Evolutionary conservation across 2,113 vertebrate genomes (phyloP).

Genomic region (Montifringilla adamsi): DNA sequence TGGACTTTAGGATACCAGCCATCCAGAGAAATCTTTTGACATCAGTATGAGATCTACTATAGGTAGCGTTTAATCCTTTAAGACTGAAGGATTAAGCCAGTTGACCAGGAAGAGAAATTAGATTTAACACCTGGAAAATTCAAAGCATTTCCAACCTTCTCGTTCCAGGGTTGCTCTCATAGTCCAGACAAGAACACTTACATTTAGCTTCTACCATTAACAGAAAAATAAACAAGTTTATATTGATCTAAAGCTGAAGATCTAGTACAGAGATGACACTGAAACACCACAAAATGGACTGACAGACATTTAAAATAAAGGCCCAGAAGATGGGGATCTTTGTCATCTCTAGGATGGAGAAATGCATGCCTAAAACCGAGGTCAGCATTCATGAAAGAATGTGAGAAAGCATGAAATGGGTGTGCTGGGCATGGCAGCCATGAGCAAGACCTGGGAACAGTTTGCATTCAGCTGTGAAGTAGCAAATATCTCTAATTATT

Average conservation of each 20-base stretch:
- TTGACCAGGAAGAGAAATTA: constrained; percentile 60
- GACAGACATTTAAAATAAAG: background rate
- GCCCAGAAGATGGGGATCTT: background rate
- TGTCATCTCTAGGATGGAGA: background rate
- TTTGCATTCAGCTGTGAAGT: background rate
- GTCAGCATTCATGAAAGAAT: background rate
- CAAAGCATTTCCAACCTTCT: constrained; percentile 26
- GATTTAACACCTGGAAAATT: constrained; percentile 50
- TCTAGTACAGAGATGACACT: background rate
- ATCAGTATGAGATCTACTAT: constrained; percentile 52
- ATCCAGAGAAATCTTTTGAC: constrained; percentile 66
- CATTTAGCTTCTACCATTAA: background rate
- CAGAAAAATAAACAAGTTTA: background rate
- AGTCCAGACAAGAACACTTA: background rate
- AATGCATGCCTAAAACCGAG: background rate
- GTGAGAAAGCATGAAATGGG: background rate
- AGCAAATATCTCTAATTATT: background rate
- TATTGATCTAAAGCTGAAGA: background rate
- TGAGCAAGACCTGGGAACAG: background rate
- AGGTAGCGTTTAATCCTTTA: constrained; percentile 67
- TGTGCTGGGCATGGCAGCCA: background rate
- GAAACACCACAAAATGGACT: background rate
- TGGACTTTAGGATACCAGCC: constrained; percentile 38
- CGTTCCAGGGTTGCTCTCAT: background rate
- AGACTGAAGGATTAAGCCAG: constrained; percentile 45